Base-by-base conservation (phyloP, 2,888 invertebrate genomes). In the Sinotaia quadrata region DNA sequence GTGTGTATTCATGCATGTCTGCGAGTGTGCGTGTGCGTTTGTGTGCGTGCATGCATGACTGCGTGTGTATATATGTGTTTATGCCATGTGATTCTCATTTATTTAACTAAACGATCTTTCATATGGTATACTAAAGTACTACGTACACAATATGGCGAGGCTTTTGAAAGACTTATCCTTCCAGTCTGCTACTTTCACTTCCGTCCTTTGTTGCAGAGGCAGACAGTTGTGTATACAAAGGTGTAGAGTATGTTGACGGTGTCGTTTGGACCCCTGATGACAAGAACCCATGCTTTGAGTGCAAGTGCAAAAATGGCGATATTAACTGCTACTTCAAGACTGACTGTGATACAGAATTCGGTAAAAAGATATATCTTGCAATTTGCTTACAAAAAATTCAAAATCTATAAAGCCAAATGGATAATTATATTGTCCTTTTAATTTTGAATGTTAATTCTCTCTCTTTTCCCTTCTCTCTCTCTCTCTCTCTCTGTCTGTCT, bases 281-380 rank as follows among this genome's bases (percentile, higher is more conserved):
- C 2, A 36, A 57, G 8, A 67, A 70, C 56, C 44, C 58, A 0
- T 71, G 71, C 41, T 44, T 71, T 15, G 41, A 68, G 29, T 71
- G 71, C 29, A 33, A 49, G 21, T 71, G 71, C 41, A 21, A 44
- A 10, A 41, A 71, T 47, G 71, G 71, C 4, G 59, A 68, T 15
- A 63, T 67, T 1, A n/a, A 51, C 0, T 71, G 71, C 44, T 24
- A 47, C 21, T 47, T 47, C 24, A 24, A 47, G 24, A n/a, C n/a
- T 21, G 47, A 18, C 8, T 47, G 47, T 47, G 47, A 47, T n/a
- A 18, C 18, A n/a, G 15, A 47, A 18, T 47, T 47, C 24, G 47
- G 47, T 47, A 47, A 47, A 24, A 41, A 18, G 15, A n/a, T n/a
- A n/a, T n/a, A n/a, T n/a, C n/a, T n/a, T n/a, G n/a, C n/a, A n/a